Evolutionary conservation across 1,140 invertebrate genomes (phyloP).

Genomic region (Pararge aegeria): DNA sequence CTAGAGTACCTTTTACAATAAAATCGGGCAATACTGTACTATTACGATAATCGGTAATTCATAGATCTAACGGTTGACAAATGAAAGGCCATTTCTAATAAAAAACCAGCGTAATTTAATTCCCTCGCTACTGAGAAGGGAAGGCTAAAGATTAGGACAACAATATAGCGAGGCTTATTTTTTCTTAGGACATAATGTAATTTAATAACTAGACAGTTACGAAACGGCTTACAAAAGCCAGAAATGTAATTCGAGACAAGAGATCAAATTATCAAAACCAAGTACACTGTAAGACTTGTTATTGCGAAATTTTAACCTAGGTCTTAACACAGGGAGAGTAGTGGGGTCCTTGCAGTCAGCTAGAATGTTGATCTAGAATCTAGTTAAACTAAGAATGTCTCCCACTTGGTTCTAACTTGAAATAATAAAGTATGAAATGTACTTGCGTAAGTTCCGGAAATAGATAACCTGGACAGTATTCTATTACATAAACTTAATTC

Average conservation of each 20-base stretch:
- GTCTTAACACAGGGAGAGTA: slow-evolving; percentile 31
- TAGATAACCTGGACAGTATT: not conserved
- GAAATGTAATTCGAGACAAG: slow-evolving; percentile 17
- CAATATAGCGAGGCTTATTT: not conserved
- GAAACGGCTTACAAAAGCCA: slow-evolving; percentile 14
- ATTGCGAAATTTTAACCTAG: slow-evolving; percentile 43
- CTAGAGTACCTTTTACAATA: too few species aligned
- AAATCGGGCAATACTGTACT: too few species aligned
- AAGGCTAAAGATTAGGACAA: not conserved
- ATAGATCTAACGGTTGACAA: too few species aligned
- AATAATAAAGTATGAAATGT: slow-evolving; percentile 21
- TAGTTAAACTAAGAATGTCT: slow-evolving; percentile 32
- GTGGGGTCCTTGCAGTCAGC: slow-evolving; percentile 44
- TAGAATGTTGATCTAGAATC: slow-evolving; percentile 59
- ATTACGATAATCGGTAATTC: too few species aligned
- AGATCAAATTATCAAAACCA: slow-evolving; percentile 32
- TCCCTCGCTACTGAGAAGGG: not conserved
- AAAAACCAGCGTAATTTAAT: not conserved
- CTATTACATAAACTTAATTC: not conserved
- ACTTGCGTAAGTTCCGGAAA: not conserved
- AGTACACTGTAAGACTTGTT: slow-evolving; percentile 12
- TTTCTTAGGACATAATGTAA: not conserved
- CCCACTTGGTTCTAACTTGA: slow-evolving; percentile 38
- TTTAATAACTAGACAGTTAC: slow-evolving; percentile 9
- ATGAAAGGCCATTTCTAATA: too few species aligned